Evolutionary conservation across 2,113 vertebrate species (phyloP), one percentile per base, ranked within the genome.

Genomic region (Rattus norvegicus): DNA sequence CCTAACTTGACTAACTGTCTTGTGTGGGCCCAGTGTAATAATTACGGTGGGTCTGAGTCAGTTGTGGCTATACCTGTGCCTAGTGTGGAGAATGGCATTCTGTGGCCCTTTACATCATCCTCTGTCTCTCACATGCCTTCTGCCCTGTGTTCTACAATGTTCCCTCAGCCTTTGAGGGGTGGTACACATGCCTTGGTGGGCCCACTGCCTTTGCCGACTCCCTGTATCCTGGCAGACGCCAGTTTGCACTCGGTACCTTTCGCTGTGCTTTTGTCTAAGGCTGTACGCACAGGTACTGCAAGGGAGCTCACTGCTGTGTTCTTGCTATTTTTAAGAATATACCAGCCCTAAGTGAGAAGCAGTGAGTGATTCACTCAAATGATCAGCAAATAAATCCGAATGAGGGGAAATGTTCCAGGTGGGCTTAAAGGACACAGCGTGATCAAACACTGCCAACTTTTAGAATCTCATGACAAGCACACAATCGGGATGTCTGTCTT

Each of bases 261-360:
- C 83, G 30, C 43, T 49, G 8, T 4, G 63, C 84, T 13, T 33
- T 49, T 36, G 63, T 86, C 84, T 87, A 22, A 22, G 43, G 47
- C 17, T 13, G 30, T 22, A 33, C 69, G 63, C 63, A 69, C 63
- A 67, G 84, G 43, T 52, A 87, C 24, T 7, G 22, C 43, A 20
- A 52, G 28, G 84, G 63, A 69, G 39, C 47, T 47, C 69, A 17
- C 28, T 87, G 84, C 84, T 49, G 49, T 67, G 30, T 86, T 67
- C 83, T 33, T 67, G 61, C 49, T 92, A 79, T 92, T 92, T 90
- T 92, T 88, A 95, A 67, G 28, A 92, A 12, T n/a, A 80, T 73
- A 36, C 28, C 88, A 72, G 94, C 80, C 36, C 26, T 43, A 88
- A 90, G 70, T 79, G 59, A 67, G 89, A 90, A 85, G 39, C 72